Base-by-base conservation (phyloP, 2,888 invertebrate genomes). In the Synergus gifuensis region DNA sequence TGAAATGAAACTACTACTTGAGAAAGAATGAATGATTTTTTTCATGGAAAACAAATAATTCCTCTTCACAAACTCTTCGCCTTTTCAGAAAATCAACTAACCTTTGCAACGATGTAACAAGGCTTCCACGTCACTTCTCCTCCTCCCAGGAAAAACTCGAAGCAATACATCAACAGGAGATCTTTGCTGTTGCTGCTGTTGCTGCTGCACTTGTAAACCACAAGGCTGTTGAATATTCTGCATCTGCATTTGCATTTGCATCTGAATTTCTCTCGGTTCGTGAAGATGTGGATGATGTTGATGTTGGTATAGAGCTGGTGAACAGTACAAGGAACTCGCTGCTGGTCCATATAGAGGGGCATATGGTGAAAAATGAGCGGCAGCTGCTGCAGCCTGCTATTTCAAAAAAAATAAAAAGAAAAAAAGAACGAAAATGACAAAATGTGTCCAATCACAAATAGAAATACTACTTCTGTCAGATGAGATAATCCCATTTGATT, bases 131-230 rank as follows among this genome's bases (percentile, higher is more conserved):
- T 98, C 97, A 76, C 95, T 95, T 73, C 98, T 94, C 86, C 98
- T 95, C 87, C 97, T 95, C 86, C 96, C 95, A 0, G 98, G 98
- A 90, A 98, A 98, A 0, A 98, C 97, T 86, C 98, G 95, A 86
- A 97, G 94, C 12, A 98, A 93, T 0, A 98, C 97, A 90, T 98
- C 98, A 1, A 98, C 95, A 0, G 98, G 97, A 0, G 97, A 97
- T 77, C 97, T 88, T 80, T 92, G 90, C 78, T 88, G 90, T 40
- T 87, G 86, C 16, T 88, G 89, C 44, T 88, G 88, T 42, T 90
- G 88, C 73, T 89, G 86, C 77, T 90, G 90, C 22, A 90, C 84
- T 64, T 88, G 90, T 22, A 87, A 83, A 36, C 82, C 84, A 76
- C 88, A 89, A 4, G 91, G 88, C 76, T 90, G 90, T 79, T 91